These are phyloP conservation scores for Malurus leucopterus DNA, from an alignment of 2,797 vertebrate species.

Conservation along the genomic window DNA sequence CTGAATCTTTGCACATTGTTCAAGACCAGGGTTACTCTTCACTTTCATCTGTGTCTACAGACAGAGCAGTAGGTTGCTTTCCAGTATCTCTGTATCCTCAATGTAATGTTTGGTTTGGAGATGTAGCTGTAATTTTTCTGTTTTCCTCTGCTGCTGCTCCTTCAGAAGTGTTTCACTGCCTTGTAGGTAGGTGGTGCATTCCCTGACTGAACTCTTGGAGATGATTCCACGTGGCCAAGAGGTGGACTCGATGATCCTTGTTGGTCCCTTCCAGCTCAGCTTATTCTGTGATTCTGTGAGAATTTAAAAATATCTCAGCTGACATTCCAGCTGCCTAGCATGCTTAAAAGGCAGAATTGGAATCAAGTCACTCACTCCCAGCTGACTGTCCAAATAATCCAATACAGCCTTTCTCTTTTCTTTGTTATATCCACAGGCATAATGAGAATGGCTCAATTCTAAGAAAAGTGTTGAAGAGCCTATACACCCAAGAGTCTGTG, in stretches of 20 bases:
- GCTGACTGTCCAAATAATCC: background rate
- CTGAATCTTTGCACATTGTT: background rate
- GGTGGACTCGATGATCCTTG: accelerated
- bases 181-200: accelerated
- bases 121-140: background rate
- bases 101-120: background rate
- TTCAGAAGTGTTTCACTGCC: background rate
- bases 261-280: background rate
- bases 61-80: background rate
- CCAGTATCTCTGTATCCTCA: background rate
- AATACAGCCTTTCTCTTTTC: background rate
- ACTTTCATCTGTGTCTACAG: background rate
- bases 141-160: background rate
- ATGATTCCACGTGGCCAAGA: background rate
- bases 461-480: background rate
- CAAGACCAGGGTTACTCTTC: background rate
- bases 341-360: background rate
- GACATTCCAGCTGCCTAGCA: background rate
- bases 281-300: background rate
- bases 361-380: background rate
- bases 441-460: background rate
- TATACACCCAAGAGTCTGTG: background rate
- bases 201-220: background rate
- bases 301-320: background rate
- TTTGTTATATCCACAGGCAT: background rate